Conservation (phyloP, 2,888 invertebrate genomes). For the Trissonchulus latispiculum region DNA sequence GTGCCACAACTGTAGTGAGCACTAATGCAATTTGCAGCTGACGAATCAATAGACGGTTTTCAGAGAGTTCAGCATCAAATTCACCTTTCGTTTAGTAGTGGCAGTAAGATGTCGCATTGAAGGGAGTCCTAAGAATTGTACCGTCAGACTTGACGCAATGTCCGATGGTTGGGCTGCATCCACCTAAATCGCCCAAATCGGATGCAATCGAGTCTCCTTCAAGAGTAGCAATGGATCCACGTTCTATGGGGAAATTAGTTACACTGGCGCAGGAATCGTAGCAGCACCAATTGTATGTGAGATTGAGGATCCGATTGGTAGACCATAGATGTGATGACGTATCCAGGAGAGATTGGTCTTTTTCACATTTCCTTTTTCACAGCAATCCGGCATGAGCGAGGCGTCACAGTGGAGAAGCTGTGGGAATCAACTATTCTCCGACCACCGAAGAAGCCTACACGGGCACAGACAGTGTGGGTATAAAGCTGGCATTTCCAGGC, state of each 20-base stretch:
- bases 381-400: no score
- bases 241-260: not conserved
- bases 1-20: not conserved
- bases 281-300: slow-evolving; percentile 1
- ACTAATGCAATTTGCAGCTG: not conserved
- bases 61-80: not conserved
- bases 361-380: no score
- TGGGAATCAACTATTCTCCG: not conserved
- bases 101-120: not conserved
- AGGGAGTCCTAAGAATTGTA: not conserved
- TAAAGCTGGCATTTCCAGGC: not conserved
- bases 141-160: not conserved
- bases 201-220: not conserved
- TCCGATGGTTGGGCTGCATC: not conserved
- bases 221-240: not conserved
- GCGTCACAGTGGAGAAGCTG: no score
- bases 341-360: no score
- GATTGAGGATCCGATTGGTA: not conserved
- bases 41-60: not conserved
- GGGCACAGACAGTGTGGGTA: not conserved
- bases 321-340: not conserved
- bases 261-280: not conserved
- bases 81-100: not conserved
- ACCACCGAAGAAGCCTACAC: not conserved
- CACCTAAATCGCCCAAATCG: slow-evolving; percentile 12